These are phyloP conservation scores for Lota lota DNA, from an alignment of 2,113 vertebrate genomes.

Conservation along the genomic window DNA sequence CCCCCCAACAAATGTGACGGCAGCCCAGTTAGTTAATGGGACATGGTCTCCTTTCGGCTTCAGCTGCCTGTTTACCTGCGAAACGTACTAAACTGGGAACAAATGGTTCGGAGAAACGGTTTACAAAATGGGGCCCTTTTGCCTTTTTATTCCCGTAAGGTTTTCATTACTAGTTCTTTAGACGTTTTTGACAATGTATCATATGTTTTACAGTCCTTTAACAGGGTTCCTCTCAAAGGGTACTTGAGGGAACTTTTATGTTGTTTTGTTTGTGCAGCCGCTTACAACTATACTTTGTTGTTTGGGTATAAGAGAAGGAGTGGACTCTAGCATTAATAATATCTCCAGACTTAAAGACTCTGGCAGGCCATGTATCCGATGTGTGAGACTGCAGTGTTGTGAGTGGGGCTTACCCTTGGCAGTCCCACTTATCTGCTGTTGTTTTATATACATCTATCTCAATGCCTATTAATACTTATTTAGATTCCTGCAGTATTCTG, in stretches of 20 bases:
- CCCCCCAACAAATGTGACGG: constrained; percentile 4
- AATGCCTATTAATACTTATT: constrained; percentile 57
- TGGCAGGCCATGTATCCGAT: constrained; percentile 47
- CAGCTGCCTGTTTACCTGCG: too few species aligned
- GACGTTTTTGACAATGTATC: too few species aligned
- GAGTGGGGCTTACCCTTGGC: constrained; percentile 16
- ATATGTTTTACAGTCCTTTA: too few species aligned
- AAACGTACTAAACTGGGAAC: too few species aligned
- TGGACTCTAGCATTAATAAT: constrained; percentile 40
- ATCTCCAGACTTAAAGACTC: constrained; percentile 42
- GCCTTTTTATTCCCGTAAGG: too few species aligned
- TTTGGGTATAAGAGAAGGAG: constrained; percentile 27
- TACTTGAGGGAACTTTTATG: too few species aligned
- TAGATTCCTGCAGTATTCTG: constrained; percentile 54
- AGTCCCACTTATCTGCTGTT: constrained; percentile 43
- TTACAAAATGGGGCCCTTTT: too few species aligned
- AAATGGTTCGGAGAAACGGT: too few species aligned
- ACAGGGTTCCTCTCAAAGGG: too few species aligned
- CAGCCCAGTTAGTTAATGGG: constrained; percentile 14
- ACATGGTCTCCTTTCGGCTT: not conserved
- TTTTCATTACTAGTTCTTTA: too few species aligned
- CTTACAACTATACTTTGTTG: not conserved
- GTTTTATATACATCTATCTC: constrained; percentile 41
- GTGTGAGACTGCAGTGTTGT: constrained; percentile 35
- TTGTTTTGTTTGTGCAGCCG: not conserved